Evolutionary conservation across 2,113 vertebrate species (phyloP).

Genomic region (Eudyptes chrysolophus): DNA sequence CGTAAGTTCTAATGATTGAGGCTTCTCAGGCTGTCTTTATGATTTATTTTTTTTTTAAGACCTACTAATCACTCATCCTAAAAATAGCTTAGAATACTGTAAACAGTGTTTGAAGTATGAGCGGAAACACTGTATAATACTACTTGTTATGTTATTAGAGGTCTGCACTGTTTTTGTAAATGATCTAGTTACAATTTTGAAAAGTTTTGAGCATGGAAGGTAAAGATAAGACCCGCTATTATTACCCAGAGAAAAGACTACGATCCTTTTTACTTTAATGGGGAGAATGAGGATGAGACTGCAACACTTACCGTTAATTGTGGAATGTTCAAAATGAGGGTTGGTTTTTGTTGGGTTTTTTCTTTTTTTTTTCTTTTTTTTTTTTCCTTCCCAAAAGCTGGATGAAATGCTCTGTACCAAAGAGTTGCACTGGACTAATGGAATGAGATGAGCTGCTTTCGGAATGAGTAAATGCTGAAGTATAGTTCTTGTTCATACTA

Average conservation of each 20-base stretch:
- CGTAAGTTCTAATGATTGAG: not conserved
- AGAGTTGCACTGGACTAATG: not conserved
- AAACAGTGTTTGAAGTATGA: not conserved
- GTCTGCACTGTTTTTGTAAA: not conserved
- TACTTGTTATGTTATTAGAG: not conserved
- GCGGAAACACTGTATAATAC: not conserved
- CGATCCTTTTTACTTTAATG: rapidly evolving
- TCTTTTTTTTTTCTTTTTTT: not conserved
- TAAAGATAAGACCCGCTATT: not conserved
- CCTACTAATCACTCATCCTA: not conserved
- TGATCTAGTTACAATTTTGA: not conserved
- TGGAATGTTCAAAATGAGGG: not conserved
- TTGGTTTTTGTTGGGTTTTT: not conserved
- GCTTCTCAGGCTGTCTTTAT: not conserved
- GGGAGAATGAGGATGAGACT: not conserved
- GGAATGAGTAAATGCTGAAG: not conserved
- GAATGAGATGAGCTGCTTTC: not conserved
- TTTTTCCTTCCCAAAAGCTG: not conserved
- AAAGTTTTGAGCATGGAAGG: not conserved
- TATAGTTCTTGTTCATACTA: not conserved
- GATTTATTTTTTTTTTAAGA: not conserved
- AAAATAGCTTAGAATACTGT: not conserved
- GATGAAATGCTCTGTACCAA: not conserved
- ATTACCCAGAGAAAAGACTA: not conserved
- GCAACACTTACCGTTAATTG: not conserved